These are phyloP conservation scores for Macaca mulatta DNA, from an alignment of 2,113 vertebrate species.

Conservation along the genomic window DNA sequence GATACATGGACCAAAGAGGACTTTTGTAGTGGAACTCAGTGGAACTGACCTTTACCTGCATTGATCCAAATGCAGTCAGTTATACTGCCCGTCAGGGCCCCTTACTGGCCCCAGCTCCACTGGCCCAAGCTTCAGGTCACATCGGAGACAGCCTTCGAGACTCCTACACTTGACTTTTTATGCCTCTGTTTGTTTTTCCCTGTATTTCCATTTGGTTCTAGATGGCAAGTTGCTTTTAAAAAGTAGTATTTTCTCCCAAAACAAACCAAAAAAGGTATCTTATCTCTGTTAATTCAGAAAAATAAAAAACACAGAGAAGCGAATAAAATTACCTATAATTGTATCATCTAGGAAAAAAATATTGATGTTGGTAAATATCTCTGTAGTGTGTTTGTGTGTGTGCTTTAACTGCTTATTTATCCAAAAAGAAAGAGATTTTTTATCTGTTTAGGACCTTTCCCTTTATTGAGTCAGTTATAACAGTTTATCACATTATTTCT, in stretches of 20 bases:
- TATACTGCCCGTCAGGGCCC: background rate
- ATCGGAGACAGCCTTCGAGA: background rate
- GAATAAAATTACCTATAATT: background rate
- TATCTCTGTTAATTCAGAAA: background rate
- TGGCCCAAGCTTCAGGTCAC: background rate
- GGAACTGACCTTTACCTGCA: background rate
- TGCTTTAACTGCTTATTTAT: background rate
- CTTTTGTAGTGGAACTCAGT: background rate
- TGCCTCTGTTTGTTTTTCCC: background rate
- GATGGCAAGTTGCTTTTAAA: background rate
- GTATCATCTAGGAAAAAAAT: background rate
- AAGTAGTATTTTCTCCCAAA: background rate
- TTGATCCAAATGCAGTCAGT: background rate
- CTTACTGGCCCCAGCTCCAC: no score
- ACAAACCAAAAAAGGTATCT: background rate
- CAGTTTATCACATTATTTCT: background rate
- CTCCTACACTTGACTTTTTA: background rate
- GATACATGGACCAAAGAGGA: background rate
- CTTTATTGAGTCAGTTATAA: background rate
- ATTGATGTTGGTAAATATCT: background rate
- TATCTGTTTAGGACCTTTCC: background rate
- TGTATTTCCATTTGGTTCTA: background rate
- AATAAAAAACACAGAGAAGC: background rate
- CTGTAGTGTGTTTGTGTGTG: background rate
- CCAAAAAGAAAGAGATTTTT: background rate